Evolutionary conservation across 2,888 invertebrate genomes (phyloP), one percentile per base, ranked within the genome.

Genomic region (Diplolepis rosae): DNA sequence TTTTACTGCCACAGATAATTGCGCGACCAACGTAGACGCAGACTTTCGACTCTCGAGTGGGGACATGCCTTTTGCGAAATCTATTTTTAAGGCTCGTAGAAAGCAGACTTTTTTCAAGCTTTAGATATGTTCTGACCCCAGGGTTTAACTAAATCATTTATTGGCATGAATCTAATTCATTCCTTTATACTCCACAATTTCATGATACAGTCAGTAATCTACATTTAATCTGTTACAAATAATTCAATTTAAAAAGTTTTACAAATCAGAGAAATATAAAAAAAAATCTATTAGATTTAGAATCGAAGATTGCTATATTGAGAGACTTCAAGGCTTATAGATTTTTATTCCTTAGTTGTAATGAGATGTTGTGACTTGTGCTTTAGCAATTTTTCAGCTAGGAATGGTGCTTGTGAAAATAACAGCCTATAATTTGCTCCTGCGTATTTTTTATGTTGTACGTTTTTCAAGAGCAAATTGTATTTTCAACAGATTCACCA

Each of bases 21-120:
- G 45, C 18, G 18, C 45, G 45, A 45, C 45, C 45, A 18, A 18
- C 45, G 45, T 45, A 45, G n/a, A n/a, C n/a, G 45, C 45, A 45
- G 45, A 45, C 45, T 45, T 45, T 45, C 45, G 45, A 45, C 45
- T 45, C 45, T 45, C 18, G 45, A 45, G 45, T 18, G 45, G 45
- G 18, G 18, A 45, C 18, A 9, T 18, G 45, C 18, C 45, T 45
- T 45, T 45, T 45, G 45, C 45, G 45, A 45, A 45, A 45, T 45
- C 45, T 45, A 45, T 45, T 45, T 45, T 45, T 45, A 9, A 45
- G 45, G 7, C 45, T 18, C 45, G 18, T 45, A 15, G 15, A 7
- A 18, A 45, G 18, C 18, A 15, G 45, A 45, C 7, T 45, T 45
- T 45, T 18, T 39, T 39, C 35, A 18, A 45, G 45, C 45, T 9